Evolutionary conservation across 2,888 invertebrate genomes (phyloP), one percentile per base, ranked within the genome.

Genomic region (Eremobia ochroleuca): DNA sequence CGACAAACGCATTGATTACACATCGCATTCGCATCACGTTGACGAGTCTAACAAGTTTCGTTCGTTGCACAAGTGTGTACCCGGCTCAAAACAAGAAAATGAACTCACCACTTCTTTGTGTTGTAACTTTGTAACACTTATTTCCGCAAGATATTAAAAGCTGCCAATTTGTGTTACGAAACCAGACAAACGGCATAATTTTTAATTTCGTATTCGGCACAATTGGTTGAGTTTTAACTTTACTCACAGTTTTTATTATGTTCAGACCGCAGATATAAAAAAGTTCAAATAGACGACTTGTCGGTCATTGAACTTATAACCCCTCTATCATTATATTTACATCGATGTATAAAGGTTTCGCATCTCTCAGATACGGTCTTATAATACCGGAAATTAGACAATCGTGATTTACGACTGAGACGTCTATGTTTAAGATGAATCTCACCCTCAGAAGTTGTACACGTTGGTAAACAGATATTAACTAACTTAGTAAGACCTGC

Each of bases 121-220:
- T 71, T 81, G 85, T 67, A 87, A 86, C 76, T 55, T 68, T 82
- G 82, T 83, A 82, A 83, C 85, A 82, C 69, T 85, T 84, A 84
- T 88, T 88, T 88, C 88, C 87, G 87, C 76, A 86, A 86, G 78
- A 78, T 77, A 81, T 87, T 86, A 88, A 85, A 83, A 85, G 72
- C 78, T 86, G 76, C 74, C 82, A 76, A 87, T 83, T 73, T 75
- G 52, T 79, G 67, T 88, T 84, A 80, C 61, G 85, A 84, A 87
- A 88, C 70, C 37, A 68, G 11, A 49, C 65, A 69, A 83, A 68
- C 72, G 65, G 59, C 75, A 75, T 85, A 65, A 79, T 81, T 85
- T 79, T 79, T 73, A 83, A 82, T 82, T 70, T 67, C 65, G 9
- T 78, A 34, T 75, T 79, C 62, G 49, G 21, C 40, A 64, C 67